Evolutionary conservation across 2,888 invertebrate genomes (phyloP), one percentile per base, ranked within the genome.

Genomic region (Augochlorella aurata): DNA sequence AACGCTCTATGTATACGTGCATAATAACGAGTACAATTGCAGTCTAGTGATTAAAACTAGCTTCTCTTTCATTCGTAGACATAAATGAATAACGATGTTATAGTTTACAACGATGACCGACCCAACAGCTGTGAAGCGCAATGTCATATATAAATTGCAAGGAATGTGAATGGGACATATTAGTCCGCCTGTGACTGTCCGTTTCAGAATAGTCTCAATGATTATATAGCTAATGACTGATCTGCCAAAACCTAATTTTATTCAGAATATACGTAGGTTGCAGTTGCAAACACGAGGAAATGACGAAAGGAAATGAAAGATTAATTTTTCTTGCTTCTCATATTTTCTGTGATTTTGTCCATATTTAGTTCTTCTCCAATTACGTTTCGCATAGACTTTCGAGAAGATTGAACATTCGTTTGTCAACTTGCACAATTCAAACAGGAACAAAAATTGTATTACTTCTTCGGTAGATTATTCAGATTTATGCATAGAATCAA

Each of bases 91-190:
- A 24, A n/a, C 14, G 24, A 58, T 0, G 24, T 16, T 58, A 1
- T 50, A 74, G 76, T 79, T 63, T 54, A 29, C 67, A 21, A 82
- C 81, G 79, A 77, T 76, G 76, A 45, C 71, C 63, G 76, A 38
- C 12, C 50, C 70, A 76, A 71, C 71, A 82, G 79, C 71, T 74
- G 68, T 54, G 14, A n/a, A 7, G 66, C 63, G 58, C 67, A 38
- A 45, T 24, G 50, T 16, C 12, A 44, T 67, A 67, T n/a, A 67
- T 74, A 68, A 83, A 76, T 77, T 70, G 24, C 73, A 65, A 73
- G 70, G 58, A 74, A 76, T 45, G 49, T 7, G 14, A 54, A 52
- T 52, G n/a, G 9, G 10, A 52, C 52, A n/a, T 54, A 21, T 21
- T 54, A 54, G 21, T 21, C 12, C 54, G 58, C 2, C 58, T 14